Evolutionary conservation across 2,113 vertebrate genomes (phyloP), one percentile per base, ranked within the genome.

Genomic region (Amphiprion percula): DNA sequence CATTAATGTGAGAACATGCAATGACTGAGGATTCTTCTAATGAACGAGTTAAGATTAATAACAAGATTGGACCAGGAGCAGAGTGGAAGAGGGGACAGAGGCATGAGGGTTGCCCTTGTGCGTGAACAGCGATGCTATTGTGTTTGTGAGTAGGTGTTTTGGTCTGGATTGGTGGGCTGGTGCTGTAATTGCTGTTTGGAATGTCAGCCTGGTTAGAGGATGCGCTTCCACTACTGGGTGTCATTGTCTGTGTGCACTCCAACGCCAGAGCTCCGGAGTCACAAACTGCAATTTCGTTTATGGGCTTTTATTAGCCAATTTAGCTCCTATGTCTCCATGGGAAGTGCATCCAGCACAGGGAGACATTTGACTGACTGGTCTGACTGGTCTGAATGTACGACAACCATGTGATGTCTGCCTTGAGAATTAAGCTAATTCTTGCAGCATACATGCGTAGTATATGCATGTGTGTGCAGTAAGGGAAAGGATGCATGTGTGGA

Each of bases 21-120:
- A 88, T 70, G 85, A 90, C 76, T 87, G 88, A 89, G 64, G 82
- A 82, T 85, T 91, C 74, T 71, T 55, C 74, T 68, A 91, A 94
- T 93, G 90, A 93, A 86, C 60, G 62, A 91, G 91, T 93, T 93
- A 92, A 87, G 86, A 93, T 91, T 94, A 92, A 93, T 95, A 91
- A 91, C 79, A 89, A 85, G 88, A 93, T 88, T 93, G 89, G 86
- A 91, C 71, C 77, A 70, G 69, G 84, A 87, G 79, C 81, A 81
- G 78, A 77, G 74, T 56, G 72, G 87, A 77, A 79, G 77, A 63
- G 73, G 69, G 83, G 83, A 85, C 67, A 68, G 75, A 91, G 75
- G 85, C 87, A 87, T 85, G 85, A 94, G 87, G 79, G 83, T 83
- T 90, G 76, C 82, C 87, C 89, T 94, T 95, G 93, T 95, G 73